Evolutionary conservation across 2,113 vertebrate species (phyloP).

Genomic region (Alligator mississippiensis): DNA sequence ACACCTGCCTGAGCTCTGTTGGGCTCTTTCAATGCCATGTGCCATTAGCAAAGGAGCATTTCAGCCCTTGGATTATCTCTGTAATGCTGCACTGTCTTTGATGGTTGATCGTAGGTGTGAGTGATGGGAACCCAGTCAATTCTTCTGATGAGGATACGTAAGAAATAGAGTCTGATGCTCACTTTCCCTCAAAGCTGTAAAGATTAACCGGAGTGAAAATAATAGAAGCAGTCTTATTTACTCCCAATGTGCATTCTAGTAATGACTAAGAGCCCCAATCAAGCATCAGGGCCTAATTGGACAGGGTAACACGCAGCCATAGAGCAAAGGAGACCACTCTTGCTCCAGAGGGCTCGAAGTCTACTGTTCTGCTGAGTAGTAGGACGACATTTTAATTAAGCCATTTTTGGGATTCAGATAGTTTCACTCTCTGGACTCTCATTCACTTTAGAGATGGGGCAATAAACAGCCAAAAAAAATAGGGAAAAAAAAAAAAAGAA

Average conservation of each 20-base stretch:
- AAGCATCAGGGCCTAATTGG: neutral
- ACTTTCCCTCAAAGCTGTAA: neutral
- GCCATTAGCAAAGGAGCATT: neutral
- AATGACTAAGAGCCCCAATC: neutral
- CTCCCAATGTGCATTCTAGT: neutral
- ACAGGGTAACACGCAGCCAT: neutral
- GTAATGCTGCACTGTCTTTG: neutral
- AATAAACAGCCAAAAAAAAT: neutral
- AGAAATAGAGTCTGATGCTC: neutral
- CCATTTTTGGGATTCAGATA: too few species aligned
- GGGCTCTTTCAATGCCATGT: neutral
- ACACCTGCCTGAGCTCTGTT: neutral
- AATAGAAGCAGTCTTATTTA: neutral
- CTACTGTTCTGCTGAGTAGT: neutral
- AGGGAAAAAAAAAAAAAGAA: neutral
- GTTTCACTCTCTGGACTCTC: neutral
- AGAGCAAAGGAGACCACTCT: neutral
- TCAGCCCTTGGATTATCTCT: neutral
- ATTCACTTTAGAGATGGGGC: neutral
- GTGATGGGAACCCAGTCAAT: neutral
- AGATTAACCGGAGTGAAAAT: neutral
- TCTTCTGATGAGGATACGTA: neutral
- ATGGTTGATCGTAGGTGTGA: neutral
- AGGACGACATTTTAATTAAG: neutral
- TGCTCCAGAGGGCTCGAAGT: neutral